Evolutionary conservation across 1,140 invertebrate genomes (phyloP), one percentile per base, ranked within the genome.

Genomic region (Drosophila jambulina): DNA sequence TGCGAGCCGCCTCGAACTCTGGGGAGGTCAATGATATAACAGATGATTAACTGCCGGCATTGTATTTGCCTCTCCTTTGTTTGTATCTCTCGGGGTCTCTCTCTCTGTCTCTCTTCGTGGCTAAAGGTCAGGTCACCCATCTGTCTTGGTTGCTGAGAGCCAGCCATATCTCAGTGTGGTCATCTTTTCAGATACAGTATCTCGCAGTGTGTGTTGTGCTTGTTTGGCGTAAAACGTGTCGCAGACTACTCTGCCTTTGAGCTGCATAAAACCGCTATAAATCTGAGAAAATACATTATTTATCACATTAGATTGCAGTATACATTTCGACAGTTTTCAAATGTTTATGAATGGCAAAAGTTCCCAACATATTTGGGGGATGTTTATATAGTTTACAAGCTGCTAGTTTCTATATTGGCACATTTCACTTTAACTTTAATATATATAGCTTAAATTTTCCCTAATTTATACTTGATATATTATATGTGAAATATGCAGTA

Each of bases 1-100:
- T 29, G 10, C 6, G 10, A 12, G n/a, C n/a, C 17, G 43, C 27
- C 62, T 59, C 63, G 34, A 69, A 43, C 53, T 58, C 43, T 46
- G 67, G 21, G 67, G 75, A 76, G 75, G 54, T 67, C 63, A 62
- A 76, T 77, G 61, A 72, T 77, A 78, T 85, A 65, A 83, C 54
- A 69, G 56, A 75, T 74, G 56, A 81, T 81, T 82, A 81, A 84
- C 61, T 67, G 71, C 56, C 53, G 43, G 36, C 63, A 43, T 74
- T 70, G 48, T 57, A 10, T 59, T 48, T 29, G 60, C 49, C 43
- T 56, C 36, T 29, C 13, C 40, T 56, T 17, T 29, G 27, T 60
- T 38, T 19, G 53, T 36, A 23, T 34, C 12, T 19, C 13, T 46
- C 21, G 27, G 19, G 13, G 21, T 59, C 42, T 21, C 51, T 19